Evolutionary conservation across 2,113 vertebrate genomes (phyloP).

Genomic region (Maccullochella peelii): DNA sequence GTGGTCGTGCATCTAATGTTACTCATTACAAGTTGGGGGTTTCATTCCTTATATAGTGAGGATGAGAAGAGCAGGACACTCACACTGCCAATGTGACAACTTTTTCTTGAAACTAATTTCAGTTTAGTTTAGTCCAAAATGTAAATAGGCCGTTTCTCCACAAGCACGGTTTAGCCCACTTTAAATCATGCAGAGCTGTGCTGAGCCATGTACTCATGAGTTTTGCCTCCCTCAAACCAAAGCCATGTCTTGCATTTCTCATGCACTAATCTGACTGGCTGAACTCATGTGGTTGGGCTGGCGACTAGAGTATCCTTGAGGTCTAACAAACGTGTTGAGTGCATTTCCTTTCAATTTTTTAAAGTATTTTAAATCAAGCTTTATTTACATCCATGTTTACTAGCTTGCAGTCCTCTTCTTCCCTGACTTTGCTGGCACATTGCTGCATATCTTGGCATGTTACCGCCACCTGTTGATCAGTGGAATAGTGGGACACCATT

Average conservation of each 20-base stretch:
- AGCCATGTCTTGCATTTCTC: too few relatives aligned
- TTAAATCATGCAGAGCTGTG: too few relatives aligned
- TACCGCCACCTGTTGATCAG: neutral
- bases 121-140: neutral
- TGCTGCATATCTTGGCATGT: neutral
- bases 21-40: slow-evolving; percentile 11
- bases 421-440: neutral
- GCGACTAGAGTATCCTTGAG: too few relatives aligned
- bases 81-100: neutral
- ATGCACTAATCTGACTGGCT: too few relatives aligned
- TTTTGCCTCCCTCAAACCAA: too few relatives aligned
- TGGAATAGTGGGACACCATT: neutral
- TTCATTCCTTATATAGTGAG: slow-evolving; percentile 7
- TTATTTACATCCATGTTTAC: too few relatives aligned
- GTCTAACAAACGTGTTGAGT: too few relatives aligned
- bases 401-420: neutral
- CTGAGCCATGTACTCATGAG: too few relatives aligned
- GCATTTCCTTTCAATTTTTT: too few relatives aligned
- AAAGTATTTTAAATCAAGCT: too few relatives aligned
- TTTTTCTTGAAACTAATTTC: neutral
- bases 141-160: neutral
- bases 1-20: slow-evolving; percentile 35
- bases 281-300: too few relatives aligned
- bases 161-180: neutral
- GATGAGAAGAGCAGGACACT: neutral